Base-by-base conservation (phyloP, 2,888 invertebrate species). In the Steromphala cineraria region DNA sequence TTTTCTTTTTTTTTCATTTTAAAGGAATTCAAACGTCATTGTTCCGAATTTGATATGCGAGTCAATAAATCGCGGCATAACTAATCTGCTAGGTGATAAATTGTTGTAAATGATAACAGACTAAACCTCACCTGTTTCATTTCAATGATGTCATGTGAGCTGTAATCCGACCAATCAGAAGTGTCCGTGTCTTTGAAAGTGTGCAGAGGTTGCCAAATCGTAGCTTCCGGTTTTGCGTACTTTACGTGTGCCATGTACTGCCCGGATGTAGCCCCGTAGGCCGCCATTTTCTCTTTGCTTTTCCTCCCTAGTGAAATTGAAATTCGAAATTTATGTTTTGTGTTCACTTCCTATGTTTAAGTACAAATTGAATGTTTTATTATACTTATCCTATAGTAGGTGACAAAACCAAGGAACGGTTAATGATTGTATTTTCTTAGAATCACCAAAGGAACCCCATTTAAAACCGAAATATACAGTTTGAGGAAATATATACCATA, bases 151-250 rank as follows among this genome's bases (percentile, higher is more conserved):
- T 89, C 89, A 7, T 84, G 85, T 5, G 80, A 81, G 13, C 87
- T 85, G 24, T 86, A 81, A 80, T 89, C 89, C 4, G 89, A 89
- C 52, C 86, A 86, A 71, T 87, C 87, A 5, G 86, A 84, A 2
- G 78, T 81, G 36, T 85, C 86, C 10, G 83, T 81, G 52, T 87
- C 87, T 55, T 80, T 82, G 52, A 86, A 83, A 21, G 84, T 80
- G 19, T 82, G 81, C 8, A 85, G 80, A 7, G 83, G 81, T 36
- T 82, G 84, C 83, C 81, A 80, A 67, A 77, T 79, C 13, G 67
- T 80, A 56, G 80, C 81, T 52, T 71, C 78, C 19, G 53, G 67
- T 31, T 78, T 85, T 10, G 71, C 46, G 28, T 81, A 84, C 28
- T 76, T n/a, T 21, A 13, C 40, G 2, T 15, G 40, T 10, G 53